A percentile compares a stretch with the other conserved stretches of the same genome.
These are phyloP conservation scores for Chlorocebus sabaeus DNA, from an alignment of 2,113 vertebrate genomes.

Conservation along the genomic window DNA sequence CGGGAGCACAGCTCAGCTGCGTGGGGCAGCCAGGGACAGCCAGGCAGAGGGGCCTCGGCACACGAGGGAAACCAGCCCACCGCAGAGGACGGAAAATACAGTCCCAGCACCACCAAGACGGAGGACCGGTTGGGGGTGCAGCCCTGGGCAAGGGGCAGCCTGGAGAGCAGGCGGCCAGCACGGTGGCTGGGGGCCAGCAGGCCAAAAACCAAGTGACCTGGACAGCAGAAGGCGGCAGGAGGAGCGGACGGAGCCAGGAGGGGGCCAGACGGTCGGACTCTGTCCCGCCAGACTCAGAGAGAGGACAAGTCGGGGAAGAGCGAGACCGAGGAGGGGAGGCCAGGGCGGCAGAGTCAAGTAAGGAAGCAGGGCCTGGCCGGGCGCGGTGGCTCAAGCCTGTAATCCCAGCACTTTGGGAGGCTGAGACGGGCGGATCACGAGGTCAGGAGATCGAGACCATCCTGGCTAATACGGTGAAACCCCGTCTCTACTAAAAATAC, in stretches of 20 bases:
- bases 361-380: not conserved
- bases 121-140: no score
- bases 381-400: no score
- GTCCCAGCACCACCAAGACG: not conserved
- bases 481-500: no score
- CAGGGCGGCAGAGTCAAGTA: no score
- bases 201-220: not conserved
- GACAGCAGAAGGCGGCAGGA: fast-evolving
- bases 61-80: no score
- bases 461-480: no score
- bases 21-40: not conserved
- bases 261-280: not conserved
- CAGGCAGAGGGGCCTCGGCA: fast-evolving
- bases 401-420: no score
- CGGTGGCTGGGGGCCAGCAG: not conserved
- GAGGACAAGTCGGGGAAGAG: not conserved
- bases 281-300: not conserved
- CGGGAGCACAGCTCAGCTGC: no score
- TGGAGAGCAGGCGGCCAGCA: not conserved
- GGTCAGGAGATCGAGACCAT: no score
- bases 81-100: not conserved
- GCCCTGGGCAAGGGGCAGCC: no score
- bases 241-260: not conserved
- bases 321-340: not conserved
- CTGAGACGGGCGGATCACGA: no score